These are phyloP conservation scores for Thera obeliscata DNA, from an alignment of 2,888 invertebrate genomes.

Conservation along the genomic window DNA sequence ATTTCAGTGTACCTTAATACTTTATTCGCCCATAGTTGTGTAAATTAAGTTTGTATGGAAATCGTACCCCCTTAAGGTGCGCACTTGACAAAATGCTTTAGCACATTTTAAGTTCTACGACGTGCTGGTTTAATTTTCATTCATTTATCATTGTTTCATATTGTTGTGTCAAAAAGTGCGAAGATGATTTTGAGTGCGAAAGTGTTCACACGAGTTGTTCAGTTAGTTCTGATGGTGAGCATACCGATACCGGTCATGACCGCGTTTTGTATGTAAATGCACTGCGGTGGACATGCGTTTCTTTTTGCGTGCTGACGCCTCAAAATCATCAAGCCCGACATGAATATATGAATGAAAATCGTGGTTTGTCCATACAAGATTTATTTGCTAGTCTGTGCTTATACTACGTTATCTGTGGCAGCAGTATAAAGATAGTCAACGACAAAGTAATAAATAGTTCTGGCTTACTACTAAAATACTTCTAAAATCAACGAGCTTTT, in stretches of 20 bases:
- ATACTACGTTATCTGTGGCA: background rate
- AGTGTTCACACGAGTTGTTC: background rate
- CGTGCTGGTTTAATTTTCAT: no score
- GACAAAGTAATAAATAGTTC: background rate
- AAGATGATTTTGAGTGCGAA: background rate
- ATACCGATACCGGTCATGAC: constrained; percentile 60
- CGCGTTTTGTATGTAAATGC: constrained; percentile 79
- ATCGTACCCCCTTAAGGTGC: no score
- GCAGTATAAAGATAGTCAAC: background rate
- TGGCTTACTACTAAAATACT: no score
- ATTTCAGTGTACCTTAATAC: no score
- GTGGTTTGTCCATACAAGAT: constrained; percentile 51
- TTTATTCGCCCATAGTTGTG: no score
- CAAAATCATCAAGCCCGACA: constrained; percentile 55
- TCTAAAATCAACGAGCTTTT: no score
- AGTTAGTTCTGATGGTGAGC: constrained; percentile 10
- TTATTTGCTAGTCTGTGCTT: constrained; percentile 24
- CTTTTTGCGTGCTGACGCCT: constrained; percentile 61
- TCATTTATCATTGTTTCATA: no score
- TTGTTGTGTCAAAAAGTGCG: background rate
- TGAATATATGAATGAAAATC: constrained; percentile 54
- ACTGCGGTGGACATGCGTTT: constrained; percentile 52
- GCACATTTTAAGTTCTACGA: no score
- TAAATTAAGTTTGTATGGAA: no score
- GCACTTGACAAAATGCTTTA: no score